These are phyloP conservation scores for Trimorus sp. DNA, from an alignment of 2,888 invertebrate genomes.

Conservation along the genomic window DNA sequence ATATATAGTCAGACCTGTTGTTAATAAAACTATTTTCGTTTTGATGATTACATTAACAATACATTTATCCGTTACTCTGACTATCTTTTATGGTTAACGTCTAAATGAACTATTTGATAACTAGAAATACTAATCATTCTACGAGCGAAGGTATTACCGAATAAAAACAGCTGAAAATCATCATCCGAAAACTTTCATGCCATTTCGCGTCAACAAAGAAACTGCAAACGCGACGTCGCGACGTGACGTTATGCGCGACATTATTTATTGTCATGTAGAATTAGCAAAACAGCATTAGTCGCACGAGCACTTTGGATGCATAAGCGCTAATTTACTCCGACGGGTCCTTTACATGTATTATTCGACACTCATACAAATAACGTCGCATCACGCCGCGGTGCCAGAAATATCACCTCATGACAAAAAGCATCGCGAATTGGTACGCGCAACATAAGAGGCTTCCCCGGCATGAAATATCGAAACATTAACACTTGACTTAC, in stretches of 20 bases:
- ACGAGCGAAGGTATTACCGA: background rate
- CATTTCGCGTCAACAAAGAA: no score
- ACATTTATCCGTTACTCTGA: no score
- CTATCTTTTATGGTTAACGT: no score
- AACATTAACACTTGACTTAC: slow-evolving; percentile 42
- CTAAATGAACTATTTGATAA: no score
- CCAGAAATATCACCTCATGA: slow-evolving; percentile 26
- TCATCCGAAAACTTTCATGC: no score
- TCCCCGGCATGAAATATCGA: slow-evolving; percentile 33
- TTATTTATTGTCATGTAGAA: slow-evolving; percentile 8
- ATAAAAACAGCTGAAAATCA: background rate
- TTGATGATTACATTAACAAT: no score
- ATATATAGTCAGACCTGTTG: no score
- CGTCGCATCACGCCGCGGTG: slow-evolving; percentile 1
- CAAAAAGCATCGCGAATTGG: slow-evolving; percentile 32
- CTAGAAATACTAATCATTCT: no score
- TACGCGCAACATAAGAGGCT: slow-evolving; percentile 35
- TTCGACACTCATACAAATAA: slow-evolving; percentile 27
- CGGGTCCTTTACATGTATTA: slow-evolving; percentile 34
- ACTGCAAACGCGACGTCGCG: background rate
- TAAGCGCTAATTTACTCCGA: slow-evolving; percentile 20
- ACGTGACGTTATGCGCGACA: background rate
- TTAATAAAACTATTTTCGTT: no score
- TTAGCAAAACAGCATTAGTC: slow-evolving; percentile 11
- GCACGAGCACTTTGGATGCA: slow-evolving; percentile 17